Evolutionary conservation across 2,888 invertebrate species (phyloP).

Genomic region (Eupeodes latifasciatus): DNA sequence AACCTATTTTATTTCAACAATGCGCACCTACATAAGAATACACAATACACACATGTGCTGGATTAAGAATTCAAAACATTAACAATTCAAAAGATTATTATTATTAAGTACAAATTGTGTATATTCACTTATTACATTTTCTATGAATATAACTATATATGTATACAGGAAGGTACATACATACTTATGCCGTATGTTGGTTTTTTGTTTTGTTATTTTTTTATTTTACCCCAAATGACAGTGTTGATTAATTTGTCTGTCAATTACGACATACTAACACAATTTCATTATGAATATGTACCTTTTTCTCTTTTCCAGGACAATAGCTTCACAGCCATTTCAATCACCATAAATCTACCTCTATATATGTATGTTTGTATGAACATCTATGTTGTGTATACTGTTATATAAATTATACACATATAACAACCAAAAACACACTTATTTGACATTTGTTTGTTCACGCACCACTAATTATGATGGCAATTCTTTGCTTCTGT

Average conservation of each 20-base stretch:
- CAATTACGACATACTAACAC: slow-evolving; percentile 20
- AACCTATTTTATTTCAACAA: no score
- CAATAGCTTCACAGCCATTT: slow-evolving; percentile 6
- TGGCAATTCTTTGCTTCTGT: slow-evolving; percentile 22
- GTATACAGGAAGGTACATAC: no score
- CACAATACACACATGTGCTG: no score
- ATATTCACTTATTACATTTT: no score
- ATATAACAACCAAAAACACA: not conserved
- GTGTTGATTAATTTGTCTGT: slow-evolving; percentile 21
- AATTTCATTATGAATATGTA: slow-evolving; percentile 3
- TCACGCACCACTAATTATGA: slow-evolving; percentile 46
- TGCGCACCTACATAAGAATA: no score
- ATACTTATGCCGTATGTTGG: no score
- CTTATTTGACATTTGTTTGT: slow-evolving; percentile 28
- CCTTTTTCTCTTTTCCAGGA: slow-evolving; percentile 15
- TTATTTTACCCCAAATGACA: not conserved
- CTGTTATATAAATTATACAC: no score
- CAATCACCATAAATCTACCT: slow-evolving; percentile 23
- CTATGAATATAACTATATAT: no score
- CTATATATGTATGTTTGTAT: not conserved
- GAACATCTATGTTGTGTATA: no score
- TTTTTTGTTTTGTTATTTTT: not conserved
- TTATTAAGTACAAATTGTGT: no score
- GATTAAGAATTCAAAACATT: no score
- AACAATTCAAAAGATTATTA: no score